Evolutionary conservation across 2,888 invertebrate species (phyloP), one percentile per base, ranked within the genome.

Genomic region (Chloromyia formosa): DNA sequence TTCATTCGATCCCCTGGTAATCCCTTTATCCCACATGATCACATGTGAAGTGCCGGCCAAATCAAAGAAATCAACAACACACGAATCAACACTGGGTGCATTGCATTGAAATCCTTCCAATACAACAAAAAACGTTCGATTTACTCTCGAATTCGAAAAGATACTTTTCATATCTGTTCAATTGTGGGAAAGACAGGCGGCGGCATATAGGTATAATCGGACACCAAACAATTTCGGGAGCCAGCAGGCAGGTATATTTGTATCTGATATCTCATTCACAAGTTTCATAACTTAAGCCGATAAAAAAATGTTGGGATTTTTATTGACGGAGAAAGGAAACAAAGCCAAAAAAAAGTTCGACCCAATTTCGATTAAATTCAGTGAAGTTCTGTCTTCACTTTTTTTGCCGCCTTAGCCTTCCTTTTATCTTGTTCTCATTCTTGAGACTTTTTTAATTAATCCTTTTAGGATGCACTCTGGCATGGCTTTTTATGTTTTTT

Each of bases 381-480:
- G 16, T 62, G 23, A 42, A 35, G 60, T 23, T 16, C 27, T 35
- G 2, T 35, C 3, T 60, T 27, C 60, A 20, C 9, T 60, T 35
- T 35, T 35, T 35, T 35, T 35, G 27, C 7, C 7, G 27, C 7
- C 27, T 4, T 35, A 7, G 27, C 27, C 27, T 35, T 35, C 7
- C n/a, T 20, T 60, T 60, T 27, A 18, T 10, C 20, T 58, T 23
- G 27, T 14, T 9, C 10, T 60, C 23, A 12, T 60, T 60, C 60
- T 60, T 23, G n/a, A 23, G 20, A 60, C 60, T 60, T 60, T 60
- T 60, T 62, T 62, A 62, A 62, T 62, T 62, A 62, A 16, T 62
- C 62, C 62, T 62, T 62, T 35, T 62, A 62, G 42, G 62, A 62
- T 62, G 62, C 62, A 42, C 42, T 35, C 27, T 4, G 2, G 27